Evolutionary conservation across 2,797 vertebrate genomes (phyloP), one percentile per base, ranked within the genome.

Genomic region (Cephalopachus bancanus): DNA sequence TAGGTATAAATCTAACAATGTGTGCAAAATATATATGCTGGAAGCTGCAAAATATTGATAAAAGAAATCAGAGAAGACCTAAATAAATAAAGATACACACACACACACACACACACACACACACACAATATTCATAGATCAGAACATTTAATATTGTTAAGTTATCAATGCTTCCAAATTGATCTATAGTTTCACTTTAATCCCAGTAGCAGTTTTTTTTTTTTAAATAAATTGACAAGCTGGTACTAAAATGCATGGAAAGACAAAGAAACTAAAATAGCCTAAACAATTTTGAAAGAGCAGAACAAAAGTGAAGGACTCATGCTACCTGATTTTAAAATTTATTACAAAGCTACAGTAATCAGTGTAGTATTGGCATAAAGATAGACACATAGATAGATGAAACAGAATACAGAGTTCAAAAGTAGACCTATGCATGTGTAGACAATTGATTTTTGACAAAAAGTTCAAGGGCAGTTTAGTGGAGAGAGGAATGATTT

Each of bases 111-210:
- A 44, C 44, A 44, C 44, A 44, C 44, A 44, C 44, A 44, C 44
- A 44, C 44, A 37, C 37, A 64, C 10, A 51, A 26, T 93, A 90
- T 86, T 76, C 17, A 69, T 30, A 49, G 15, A 76, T 49, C 64
- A 44, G n/a, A 92, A 84, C 76, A 49, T 81, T 71, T 87, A 75
- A n/a, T 75, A 83, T 80, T 44, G 44, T 44, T 84, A 76, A 91
- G 57, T 49, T 89, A n/a, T 93, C 26, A 57, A 1, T 92, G 85
- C 60, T 89, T 24, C 44, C 44, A 44, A 44, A 44, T 44, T 44
- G 8, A 69, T 80, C 26, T 75, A n/a, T 69, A 62, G 53, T 79
- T 85, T 80, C 53, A 64, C 57, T 10, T 69, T 17, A 90, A 90
- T 33, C 11, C 10, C 22, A 69, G 59, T 0, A 51, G 64, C 19